Evolutionary conservation across 2,888 invertebrate genomes (phyloP).

Genomic region (Aphodius sticticus): DNA sequence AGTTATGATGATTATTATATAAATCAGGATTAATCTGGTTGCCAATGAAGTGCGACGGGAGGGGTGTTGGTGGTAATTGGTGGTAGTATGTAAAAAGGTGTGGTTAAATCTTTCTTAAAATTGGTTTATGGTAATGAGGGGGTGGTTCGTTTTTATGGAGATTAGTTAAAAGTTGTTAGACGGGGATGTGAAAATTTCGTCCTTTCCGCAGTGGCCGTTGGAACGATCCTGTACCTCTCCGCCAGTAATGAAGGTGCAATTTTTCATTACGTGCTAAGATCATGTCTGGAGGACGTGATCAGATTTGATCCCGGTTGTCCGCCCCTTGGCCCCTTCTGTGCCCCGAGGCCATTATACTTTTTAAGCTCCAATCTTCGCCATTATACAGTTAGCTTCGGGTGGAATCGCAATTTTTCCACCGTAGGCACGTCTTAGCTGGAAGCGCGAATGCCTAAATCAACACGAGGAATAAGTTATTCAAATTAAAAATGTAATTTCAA

Average conservation of each 20-base stretch:
- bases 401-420: slow-evolving; percentile 77
- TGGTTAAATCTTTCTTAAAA: background rate
- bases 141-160: slow-evolving; percentile 19
- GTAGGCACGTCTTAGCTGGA: slow-evolving; percentile 69
- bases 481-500: slow-evolving; percentile 75
- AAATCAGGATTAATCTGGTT: background rate
- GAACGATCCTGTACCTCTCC: slow-evolving; percentile 30
- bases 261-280: slow-evolving; percentile 76
- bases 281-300: slow-evolving; percentile 64
- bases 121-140: background rate
- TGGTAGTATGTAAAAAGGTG: background rate
- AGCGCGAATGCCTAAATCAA: slow-evolving; percentile 71
- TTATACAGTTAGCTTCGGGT: slow-evolving; percentile 76
- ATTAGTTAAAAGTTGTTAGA: slow-evolving; percentile 22
- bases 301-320: slow-evolving; percentile 58
- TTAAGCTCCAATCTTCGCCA: slow-evolving; percentile 77
- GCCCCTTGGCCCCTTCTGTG: slow-evolving; percentile 33
- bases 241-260: slow-evolving; percentile 61
- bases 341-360: slow-evolving; percentile 68
- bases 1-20: background rate
- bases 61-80: background rate
- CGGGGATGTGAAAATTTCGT: slow-evolving; percentile 14
- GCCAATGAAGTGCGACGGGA: background rate
- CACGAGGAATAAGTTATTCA: slow-evolving; percentile 76
- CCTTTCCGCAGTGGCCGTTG: slow-evolving; percentile 13